These are phyloP conservation scores for Gnathonemus echidnorhynchus DNA, from an alignment of 2,113 vertebrate genomes.

Conservation along the genomic window DNA sequence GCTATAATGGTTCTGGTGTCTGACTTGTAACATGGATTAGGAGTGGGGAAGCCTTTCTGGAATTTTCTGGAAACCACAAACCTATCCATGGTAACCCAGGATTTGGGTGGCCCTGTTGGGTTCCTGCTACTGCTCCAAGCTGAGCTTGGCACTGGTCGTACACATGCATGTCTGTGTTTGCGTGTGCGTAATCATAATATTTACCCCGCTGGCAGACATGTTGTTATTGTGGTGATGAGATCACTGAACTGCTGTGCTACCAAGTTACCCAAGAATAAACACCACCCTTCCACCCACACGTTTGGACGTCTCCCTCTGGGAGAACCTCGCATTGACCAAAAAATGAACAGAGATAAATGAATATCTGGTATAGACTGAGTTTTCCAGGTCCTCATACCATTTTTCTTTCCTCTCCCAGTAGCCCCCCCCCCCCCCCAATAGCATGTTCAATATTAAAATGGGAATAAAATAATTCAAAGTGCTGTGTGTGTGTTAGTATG, in stretches of 20 bases:
- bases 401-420: too few species aligned
- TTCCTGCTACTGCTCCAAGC: neutral
- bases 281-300: neutral
- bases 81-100: neutral
- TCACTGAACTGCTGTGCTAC: neutral
- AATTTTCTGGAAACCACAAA: neutral
- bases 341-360: neutral
- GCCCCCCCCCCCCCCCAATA: neutral
- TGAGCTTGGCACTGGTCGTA: neutral
- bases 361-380: neutral
- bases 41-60: neutral
- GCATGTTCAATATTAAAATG: neutral
- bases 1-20: neutral
- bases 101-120: neutral
- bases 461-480: neutral
- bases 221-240: slow-evolving; percentile 13
- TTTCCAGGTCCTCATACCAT: neutral
- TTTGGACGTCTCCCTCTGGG: neutral
- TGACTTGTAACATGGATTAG: neutral
- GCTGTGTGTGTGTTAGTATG: neutral
- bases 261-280: slow-evolving; percentile 1
- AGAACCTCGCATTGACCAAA: neutral
- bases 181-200: slow-evolving; percentile 20
- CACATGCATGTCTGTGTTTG: neutral
- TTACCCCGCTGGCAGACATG: slow-evolving; percentile 8